Evolutionary conservation across 2,113 vertebrate genomes (phyloP).

Genomic region (Phalacrocorax pelagicus): DNA sequence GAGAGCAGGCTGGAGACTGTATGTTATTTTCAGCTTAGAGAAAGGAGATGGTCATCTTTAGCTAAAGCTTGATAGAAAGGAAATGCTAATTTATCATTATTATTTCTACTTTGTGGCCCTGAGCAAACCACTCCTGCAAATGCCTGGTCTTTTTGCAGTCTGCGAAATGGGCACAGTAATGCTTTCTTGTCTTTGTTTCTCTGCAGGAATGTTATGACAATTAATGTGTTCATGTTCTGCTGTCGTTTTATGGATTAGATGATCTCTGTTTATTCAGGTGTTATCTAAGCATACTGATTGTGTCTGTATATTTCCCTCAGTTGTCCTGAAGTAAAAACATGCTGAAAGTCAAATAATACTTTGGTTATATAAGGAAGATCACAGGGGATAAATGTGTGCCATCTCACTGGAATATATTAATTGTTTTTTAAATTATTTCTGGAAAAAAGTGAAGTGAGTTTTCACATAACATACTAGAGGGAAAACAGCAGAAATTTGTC

Average conservation of each 20-base stretch:
- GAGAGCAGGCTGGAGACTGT: neutral
- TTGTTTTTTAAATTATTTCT: neutral
- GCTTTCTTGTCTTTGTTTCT: neutral
- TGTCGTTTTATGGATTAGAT: neutral
- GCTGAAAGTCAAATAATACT: neutral
- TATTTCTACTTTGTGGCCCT: neutral
- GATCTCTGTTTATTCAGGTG: neutral
- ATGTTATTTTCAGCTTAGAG: neutral
- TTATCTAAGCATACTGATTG: neutral
- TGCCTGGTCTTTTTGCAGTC: neutral
- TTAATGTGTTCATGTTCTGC: neutral
- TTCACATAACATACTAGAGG: neutral
- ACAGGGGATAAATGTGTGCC: neutral
- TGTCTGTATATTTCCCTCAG: neutral
- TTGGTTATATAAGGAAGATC: neutral
- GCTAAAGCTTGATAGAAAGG: neutral
- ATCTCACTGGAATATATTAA: neutral
- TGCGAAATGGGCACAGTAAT: neutral
- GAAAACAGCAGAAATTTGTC: neutral
- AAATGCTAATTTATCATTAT: neutral
- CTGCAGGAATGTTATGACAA: neutral
- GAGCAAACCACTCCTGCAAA: neutral
- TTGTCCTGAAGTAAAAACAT: neutral
- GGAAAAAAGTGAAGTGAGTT: neutral
- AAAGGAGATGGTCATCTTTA: neutral